Evolutionary conservation across 2,888 invertebrate species (phyloP).

Genomic region (Meliscaeva auricollis): DNA sequence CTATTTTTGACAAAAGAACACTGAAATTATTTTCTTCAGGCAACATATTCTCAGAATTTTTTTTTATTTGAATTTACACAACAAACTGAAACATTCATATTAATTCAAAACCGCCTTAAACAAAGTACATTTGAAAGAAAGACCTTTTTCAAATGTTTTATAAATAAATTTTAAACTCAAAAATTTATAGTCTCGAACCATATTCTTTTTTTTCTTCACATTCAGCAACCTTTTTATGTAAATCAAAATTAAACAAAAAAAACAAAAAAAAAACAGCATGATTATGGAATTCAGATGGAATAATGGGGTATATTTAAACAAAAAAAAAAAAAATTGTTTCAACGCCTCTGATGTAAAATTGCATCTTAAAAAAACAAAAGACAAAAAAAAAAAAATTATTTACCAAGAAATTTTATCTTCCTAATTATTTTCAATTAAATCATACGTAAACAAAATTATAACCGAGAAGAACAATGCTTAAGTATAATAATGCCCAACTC

Average conservation of each 20-base stretch:
- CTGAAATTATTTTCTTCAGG: too few relatives aligned
- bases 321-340: not conserved
- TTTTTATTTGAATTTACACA: too few relatives aligned
- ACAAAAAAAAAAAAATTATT: not conserved
- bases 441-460: conserved; percentile 47
- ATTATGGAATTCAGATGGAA: not conserved
- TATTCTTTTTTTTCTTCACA: not conserved
- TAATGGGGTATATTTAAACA: not conserved
- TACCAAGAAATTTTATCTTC: conserved; percentile 15
- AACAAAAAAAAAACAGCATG: not conserved
- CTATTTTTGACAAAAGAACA: too few relatives aligned
- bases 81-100: too few relatives aligned
- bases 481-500: conserved; percentile 34
- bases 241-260: conserved; percentile 3
- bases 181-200: not conserved
- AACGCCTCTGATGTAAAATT: not conserved
- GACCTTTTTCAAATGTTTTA: too few relatives aligned
- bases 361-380: not conserved
- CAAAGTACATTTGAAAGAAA: too few relatives aligned
- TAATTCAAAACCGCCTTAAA: too few relatives aligned
- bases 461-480: conserved; percentile 35
- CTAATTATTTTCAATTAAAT: conserved; percentile 47
- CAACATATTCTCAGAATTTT: too few relatives aligned
- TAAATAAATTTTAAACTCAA: not conserved
- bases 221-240: conserved; percentile 1